Base-by-base conservation (phyloP, 2,113 vertebrate genomes). In the Peucedramus taeniatus region DNA sequence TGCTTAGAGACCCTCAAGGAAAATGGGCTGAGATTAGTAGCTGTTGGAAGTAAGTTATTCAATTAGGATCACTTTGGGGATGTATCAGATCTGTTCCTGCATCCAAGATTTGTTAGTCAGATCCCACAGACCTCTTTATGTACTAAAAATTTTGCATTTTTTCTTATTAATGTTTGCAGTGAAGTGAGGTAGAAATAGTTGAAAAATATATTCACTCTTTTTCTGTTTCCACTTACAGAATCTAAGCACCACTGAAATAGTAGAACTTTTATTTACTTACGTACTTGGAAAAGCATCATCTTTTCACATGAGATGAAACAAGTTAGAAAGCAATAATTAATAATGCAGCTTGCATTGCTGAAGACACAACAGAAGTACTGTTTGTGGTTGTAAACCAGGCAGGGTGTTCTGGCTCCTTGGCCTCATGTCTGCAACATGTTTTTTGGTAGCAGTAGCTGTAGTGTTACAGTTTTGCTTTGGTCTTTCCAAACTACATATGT, bases 391-490 rank as follows among this genome's bases (percentile, higher is more conserved):
- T 59, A 74, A 84, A 79, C 35, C 23, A 85, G 24, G 4, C 45
- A 68, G 19, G 33, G 19, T 1, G 28, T 81, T 76, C 75, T 81
- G 31, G 11, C 65, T 91, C 13, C 57, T 39, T 79, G 65, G 35
- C 59, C 21, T 3, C 11, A 10, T 71, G 45, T 30, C 70, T 76
- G 30, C 61, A 72, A 0, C 44, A 2, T 47, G 10, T 66, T 96
- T 28, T 14, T 10, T n/a, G 47, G 81, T 64, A 82, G 19, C 49
- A 33, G 64, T 79, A 76, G 37, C 69, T 79, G 35, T 27, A 37
- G 28, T 1, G 1, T 87, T 83, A 40, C 0, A 0, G 11, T 60
- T 83, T 77, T 81, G 42, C 40, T 89, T 8, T 71, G 44, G 14
- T 83, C 57, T 83, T 88, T 81, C 26, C 33, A 69, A 68, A 13